Percentiles rank a stretch among this genome's conserved stretches.
These are phyloP conservation scores for Drosophila lutescens DNA, from an alignment of 2,888 invertebrate genomes.

Conservation along the genomic window DNA sequence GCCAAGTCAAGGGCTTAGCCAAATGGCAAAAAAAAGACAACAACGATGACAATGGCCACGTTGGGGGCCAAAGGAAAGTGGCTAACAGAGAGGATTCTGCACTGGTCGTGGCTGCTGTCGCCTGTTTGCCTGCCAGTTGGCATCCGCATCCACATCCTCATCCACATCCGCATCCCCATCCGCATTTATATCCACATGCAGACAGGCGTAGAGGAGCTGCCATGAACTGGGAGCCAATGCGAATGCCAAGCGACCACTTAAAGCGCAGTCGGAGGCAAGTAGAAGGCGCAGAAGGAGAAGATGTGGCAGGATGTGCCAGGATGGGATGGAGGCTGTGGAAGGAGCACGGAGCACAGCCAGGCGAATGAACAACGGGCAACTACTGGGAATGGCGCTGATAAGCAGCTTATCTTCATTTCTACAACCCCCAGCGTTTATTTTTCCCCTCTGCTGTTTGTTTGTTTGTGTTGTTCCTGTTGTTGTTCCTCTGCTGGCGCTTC, in stretches of 20 bases:
- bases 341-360: constrained; percentile 5
- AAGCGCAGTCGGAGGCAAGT: constrained; percentile 50
- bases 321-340: not conserved
- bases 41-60: constrained; percentile 57
- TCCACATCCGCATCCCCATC: constrained; percentile 46
- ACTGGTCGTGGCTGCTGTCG: constrained; percentile 33
- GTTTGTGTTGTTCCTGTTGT: constrained; percentile 42
- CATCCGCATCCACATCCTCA: constrained; percentile 48
- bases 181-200: constrained; percentile 50
- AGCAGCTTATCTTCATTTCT: constrained; percentile 79
- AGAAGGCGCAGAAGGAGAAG: constrained; percentile 10
- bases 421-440: constrained; percentile 77
- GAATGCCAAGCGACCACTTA: constrained; percentile 62
- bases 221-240: constrained; percentile 40
- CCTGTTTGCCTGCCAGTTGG: constrained; percentile 55
- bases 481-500: constrained; percentile 50
- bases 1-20: constrained; percentile 43
- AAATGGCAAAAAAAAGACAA: constrained; percentile 33
- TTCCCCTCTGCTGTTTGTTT: constrained; percentile 59
- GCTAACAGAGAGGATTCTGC: constrained; percentile 27
- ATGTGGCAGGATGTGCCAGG: constrained; percentile 12
- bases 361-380: constrained; percentile 39
- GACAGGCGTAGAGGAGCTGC: constrained; percentile 11
- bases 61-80: constrained; percentile 52
- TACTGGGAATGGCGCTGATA: constrained; percentile 74